Evolutionary conservation across 2,113 vertebrate genomes (phyloP), one percentile per base, ranked within the genome.

Genomic region (Chaetops frenatus): DNA sequence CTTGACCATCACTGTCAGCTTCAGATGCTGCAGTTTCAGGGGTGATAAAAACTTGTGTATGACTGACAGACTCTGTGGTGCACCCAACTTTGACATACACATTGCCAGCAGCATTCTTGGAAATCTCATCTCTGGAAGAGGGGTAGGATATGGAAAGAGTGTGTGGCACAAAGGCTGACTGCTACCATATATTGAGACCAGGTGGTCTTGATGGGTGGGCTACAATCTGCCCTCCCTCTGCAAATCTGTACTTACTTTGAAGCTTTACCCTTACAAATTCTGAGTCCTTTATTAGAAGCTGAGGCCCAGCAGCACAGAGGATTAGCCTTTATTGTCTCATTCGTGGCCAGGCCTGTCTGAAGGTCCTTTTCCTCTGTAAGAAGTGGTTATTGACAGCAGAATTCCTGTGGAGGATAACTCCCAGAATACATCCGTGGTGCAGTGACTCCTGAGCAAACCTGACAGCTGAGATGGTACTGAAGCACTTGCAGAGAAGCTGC

Each of bases 161-260:
- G 2, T 61, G 44, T 54, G 4, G 0, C 82, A 79, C 50, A 86
- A 88, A 86, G 42, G 42, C 73, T 82, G 66, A 81, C 73, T 96
- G 60, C 86, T 83, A 74, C 60, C 60, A 86, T 81, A 65, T 86
- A 95, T 93, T 83, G 90, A 88, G 80, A 95, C 67, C 94, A 92
- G 86, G 88, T 95, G 92, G 83, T 73, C 90, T 92, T 92, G 67
- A 86, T 94, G 94, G 95, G 81, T 94, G 92, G 94, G 79, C 92
- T 64, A 62, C 79, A 91, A 40, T 95, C 86, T 88, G 56, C 78
- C 38, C 74, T 85, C 70, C 57, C 56, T 84, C 89, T 76, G 66
- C 57, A 95, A 92, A 92, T 85, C 92, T 80, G 74, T 44, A 70
- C 86, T 92, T 82, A 76, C 84, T 95, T 96, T 95, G 90, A 95